Evolutionary conservation across 2,797 vertebrate species (phyloP), one percentile per base, ranked within the genome.

Genomic region (Pteronotus mesoamericanus): DNA sequence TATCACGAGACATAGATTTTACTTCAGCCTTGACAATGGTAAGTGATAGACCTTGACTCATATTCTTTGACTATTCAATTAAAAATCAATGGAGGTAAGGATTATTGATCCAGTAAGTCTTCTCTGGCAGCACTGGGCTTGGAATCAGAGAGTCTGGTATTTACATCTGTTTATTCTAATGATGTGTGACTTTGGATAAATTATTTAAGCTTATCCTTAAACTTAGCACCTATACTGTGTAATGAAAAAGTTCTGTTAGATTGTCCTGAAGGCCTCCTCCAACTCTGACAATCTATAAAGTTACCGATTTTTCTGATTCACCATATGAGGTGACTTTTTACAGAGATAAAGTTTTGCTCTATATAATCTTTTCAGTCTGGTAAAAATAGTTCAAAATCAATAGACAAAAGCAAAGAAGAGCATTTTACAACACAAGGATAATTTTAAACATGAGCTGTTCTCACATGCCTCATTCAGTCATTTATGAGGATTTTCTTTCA

Each of bases 401-500:
- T 3, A 85, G 18, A 18, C 46, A 72, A 91, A 91, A 88, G 32
- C 22, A 89, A 84, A 15, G 68, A 88, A 72, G 42, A 82, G 44
- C 8, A 61, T 59, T 94, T 84, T 55, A 68, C 8, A 86, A 75
- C 18, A 51, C 5, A 75, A 59, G 18, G 24, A 75, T 93, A 93
- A 87, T 71, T 82, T 82, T 74, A 85, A 82, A 46, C 21, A 84
- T 79, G 39, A 89, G 42, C 59, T 96, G 34, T 78, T 91, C 64
- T 75, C 89, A 72, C 61, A 5, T 68, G 39, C 15, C 32, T 92
- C 59, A 71, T 59, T 12, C 0, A 86, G 24, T 84, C 84, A 90
- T 59, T 94, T 88, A 48, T 37, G 32, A 83, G 37, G n/a, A 29
- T 61, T 90, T 97, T 93, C n/a, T 82, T 92, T 77, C 64, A 29